Base-by-base conservation (phyloP, 2,888 invertebrate genomes). In the Buathra laborator region DNA sequence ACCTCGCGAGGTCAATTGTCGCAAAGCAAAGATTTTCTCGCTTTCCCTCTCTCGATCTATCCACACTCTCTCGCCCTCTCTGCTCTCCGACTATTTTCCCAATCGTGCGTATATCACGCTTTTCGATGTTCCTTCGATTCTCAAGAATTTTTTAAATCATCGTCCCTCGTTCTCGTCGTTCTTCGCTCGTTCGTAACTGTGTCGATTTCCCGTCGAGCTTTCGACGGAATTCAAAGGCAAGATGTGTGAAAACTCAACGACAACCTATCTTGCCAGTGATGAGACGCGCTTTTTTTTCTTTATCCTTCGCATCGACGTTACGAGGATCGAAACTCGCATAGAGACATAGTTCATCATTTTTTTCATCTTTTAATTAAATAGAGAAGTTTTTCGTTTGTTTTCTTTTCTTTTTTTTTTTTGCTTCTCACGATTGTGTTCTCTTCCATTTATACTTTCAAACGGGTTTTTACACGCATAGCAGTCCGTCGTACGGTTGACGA, bases 1-100 rank as follows among this genome's bases (percentile, higher is more conserved):
- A 85, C 74, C 72, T 74, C 81, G 86, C 74, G 86, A 84, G 81
- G 77, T 79, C 80, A 84, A 53, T 53, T 82, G 71, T 74, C 79
- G 83, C 71, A 77, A 79, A 48, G 67, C 48, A 74, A 83, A 84
- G 62, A 80, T 72, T 48, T 77, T 74, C 81, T 84, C 72, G 72
- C 29, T 62, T 68, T 75, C 51, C 48, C 14, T 76, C 75, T 83
- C 68, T 81, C 72, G 71, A 66, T 66, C 70, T 24, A 64, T 71
- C 53, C 71, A 83, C 67, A 56, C 66, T 64, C 74, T 85, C 86
- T n/a, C 53, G 3, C 44, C 67, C 29, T 70, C 64, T 43, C 16
- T 62, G 59, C 56, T 81, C 53, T 67, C 62, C 44, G 32, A 14
- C 59, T 75, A 66, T 19, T 32, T 67, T 68, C 68, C 74, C 84